Evolutionary conservation across 2,888 invertebrate species (phyloP), one percentile per base, ranked within the genome.

Genomic region (Hirtodrosophila trivittata): DNA sequence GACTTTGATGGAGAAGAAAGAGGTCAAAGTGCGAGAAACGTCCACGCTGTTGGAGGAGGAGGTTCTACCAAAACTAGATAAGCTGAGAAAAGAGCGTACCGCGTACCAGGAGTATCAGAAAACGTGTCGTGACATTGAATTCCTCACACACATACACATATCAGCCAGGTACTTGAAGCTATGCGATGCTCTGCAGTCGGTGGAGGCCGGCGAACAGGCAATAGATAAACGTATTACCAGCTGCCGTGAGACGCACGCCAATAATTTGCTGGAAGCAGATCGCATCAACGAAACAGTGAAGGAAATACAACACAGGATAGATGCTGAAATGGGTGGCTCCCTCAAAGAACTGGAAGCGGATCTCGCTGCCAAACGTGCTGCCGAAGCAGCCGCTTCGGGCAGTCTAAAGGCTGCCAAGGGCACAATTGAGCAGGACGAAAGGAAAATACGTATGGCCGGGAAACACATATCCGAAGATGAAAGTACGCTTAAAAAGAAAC

Each of bases 1-100:
- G 70, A 96, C 94, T 87, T 95, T 95, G 0, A 97, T 99, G 55
- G 95, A 95, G 67, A 97, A 96, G 88, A 99, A 99, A 89, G 97
- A 99, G 89, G 93, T 94, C 0, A 98, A 97, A 89, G 92, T 99
- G 0, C 92, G 93, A 26, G 97, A 98, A 89, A 95, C 99, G 16
- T 94, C 95, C 89, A 92, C 93, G 65, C 92, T 95, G 43, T 92
- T 95, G 14, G 92, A 90, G 47, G 97, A 98, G 89, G 97, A 98
- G 88, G 95, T 99, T 50, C 94, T 94, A n/a, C 99, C 99, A 0
- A 96, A 95, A 80, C 91, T 99, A 46, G 93, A 95, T 51, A 97
- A 96, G 89, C 91, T 98, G 49, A 95, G 96, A 71, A 94, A 95
- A 65, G 98, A 99, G 88, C 92, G 97, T 33, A 91, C 94, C 0